Evolutionary conservation across 1,140 invertebrate species (phyloP).

Genomic region (Augochlora pura): DNA sequence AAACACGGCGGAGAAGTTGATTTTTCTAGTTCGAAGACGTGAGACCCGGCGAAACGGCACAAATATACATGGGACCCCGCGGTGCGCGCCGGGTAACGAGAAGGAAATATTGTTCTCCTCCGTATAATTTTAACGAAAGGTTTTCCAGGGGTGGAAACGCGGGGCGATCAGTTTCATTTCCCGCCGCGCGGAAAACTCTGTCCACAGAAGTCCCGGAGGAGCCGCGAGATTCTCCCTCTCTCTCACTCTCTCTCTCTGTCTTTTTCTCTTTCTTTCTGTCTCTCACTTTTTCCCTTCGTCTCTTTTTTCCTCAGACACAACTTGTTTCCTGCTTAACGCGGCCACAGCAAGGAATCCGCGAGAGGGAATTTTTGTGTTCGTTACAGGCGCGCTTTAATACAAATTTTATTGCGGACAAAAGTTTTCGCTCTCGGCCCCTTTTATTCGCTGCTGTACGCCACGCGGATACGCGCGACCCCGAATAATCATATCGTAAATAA

Average conservation of each 20-base stretch:
- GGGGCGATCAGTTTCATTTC: slow-evolving; percentile 26
- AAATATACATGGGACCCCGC: background rate
- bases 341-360: background rate
- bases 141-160: background rate
- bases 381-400: background rate
- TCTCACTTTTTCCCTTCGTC: background rate
- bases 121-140: slow-evolving; percentile 7
- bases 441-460: background rate
- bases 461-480: slow-evolving; percentile 23
- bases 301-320: background rate
- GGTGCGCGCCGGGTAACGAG: background rate
- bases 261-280: background rate
- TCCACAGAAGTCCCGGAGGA: background rate
- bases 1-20: too few species aligned
- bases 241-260: background rate
- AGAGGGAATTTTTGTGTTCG: background rate
- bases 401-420: slow-evolving; percentile 35
- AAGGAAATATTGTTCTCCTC: slow-evolving; percentile 8
- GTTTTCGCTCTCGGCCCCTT: background rate
- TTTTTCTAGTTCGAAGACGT: too few species aligned
- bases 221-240: background rate
- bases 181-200: slow-evolving; percentile 8
- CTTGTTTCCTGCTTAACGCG: slow-evolving; percentile 7
- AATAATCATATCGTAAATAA: slow-evolving; percentile 41
- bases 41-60: background rate